phyloP scores from a whole-genome alignment of 2,888 invertebrate species.

The Cantharis nigra region DNA sequence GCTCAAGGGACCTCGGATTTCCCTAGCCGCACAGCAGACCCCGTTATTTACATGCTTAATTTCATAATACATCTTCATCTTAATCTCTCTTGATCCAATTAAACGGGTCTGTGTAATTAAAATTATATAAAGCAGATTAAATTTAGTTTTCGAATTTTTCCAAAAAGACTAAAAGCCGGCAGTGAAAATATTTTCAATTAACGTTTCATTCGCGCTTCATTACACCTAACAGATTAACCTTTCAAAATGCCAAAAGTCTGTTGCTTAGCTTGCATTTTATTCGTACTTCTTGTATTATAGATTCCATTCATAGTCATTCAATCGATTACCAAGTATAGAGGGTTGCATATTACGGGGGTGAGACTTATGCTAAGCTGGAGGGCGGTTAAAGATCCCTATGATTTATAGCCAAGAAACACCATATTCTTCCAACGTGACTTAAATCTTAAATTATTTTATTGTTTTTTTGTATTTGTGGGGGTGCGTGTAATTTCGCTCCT shows the following conservation, averaged over 20 bases:
- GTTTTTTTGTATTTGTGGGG: constrained; percentile 46
- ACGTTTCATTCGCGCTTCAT: constrained; percentile 37
- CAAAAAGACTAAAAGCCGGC: neutral
- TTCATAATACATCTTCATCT: constrained; percentile 33
- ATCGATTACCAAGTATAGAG: constrained; percentile 38
- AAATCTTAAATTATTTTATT: constrained; percentile 56
- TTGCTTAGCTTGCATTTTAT: constrained; percentile 37
- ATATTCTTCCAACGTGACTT: constrained; percentile 55
- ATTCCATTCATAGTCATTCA: constrained; percentile 45
- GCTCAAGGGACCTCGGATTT: constrained; percentile 19
- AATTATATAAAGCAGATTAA: neutral
- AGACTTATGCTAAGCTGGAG: constrained; percentile 42
- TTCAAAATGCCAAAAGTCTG: constrained; percentile 31
- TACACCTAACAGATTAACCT: constrained; percentile 39
- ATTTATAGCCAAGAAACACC: constrained; percentile 50
- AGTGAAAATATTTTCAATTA: constrained; percentile 37
- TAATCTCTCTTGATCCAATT: constrained; percentile 32
- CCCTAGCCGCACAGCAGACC: constrained; percentile 24
- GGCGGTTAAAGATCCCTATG: constrained; percentile 51
- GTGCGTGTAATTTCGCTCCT: constrained; percentile 24
- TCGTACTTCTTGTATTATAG: constrained; percentile 35
- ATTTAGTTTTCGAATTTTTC: constrained; percentile 8
- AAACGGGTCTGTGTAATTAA: constrained; percentile 26
- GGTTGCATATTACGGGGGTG: constrained; percentile 36
- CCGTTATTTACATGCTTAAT: constrained; percentile 36